Base-by-base conservation (phyloP, 2,888 invertebrate species). In the Hypomecis atomaria region DNA sequence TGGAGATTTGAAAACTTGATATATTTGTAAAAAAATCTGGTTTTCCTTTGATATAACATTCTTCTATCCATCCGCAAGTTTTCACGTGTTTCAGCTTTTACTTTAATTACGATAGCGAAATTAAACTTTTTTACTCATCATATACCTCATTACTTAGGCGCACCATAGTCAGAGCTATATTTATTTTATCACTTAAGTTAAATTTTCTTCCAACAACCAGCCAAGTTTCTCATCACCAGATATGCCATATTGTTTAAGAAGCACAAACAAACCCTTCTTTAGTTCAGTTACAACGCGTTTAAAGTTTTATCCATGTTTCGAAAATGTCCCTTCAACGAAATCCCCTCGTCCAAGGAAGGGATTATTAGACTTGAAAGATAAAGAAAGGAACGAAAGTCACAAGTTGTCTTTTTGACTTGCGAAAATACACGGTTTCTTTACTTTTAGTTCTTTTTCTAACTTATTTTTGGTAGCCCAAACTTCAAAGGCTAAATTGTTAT, bases 361-460 rank as follows among this genome's bases (percentile, higher is more conserved):
- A 65, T 68, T 62, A 66, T 65, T 67, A 62, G 65, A 62, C 67
- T 61, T 54, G 57, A 49, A 42, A 62, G 70, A 70, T 67, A 70
- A 67, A 63, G 49, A 43, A 67, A 65, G 59, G 56, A 60, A 56
- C 36, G 54, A 59, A 65, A 67, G 65, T 63, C 67, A 65, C 62
- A 61, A 23, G 43, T 38, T 44, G 38, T 33, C 10, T 23, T 52
- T 40, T 52, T 44, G 36, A 55, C 36, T 10, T 38, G 6, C 7
- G 49, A 42, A 52, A 52, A 52, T 33, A 40, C 10, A 23, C 13
- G 6, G 11, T 33, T 33, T 3, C 13, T 23, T 49, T 11, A 10
- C 6, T 11, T 5, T 38, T 37, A 37, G 7, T 37, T 50, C 23
- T 3, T 23, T 23, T 23, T 3, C 23, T 23, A 23, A 23, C 23